Conservation (phyloP, 2,797 vertebrate species). For the Diceros bicornis region DNA sequence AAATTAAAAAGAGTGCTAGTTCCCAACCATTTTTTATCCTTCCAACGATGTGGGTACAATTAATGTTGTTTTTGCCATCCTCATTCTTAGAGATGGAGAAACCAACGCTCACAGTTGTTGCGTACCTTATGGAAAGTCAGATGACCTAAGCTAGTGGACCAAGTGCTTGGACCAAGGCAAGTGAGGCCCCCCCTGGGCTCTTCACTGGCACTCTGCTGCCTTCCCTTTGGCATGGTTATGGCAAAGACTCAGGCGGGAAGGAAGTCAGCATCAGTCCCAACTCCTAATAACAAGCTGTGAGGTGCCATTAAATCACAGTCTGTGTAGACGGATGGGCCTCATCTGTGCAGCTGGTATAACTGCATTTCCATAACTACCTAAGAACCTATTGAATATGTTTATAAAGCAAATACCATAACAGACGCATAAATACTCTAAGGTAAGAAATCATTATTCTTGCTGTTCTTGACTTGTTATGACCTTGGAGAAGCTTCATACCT, state of each 20-base stretch:
- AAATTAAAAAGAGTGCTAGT: neutral
- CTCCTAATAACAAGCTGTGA: neutral
- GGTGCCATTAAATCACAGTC: too few species aligned
- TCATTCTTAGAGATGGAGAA: neutral
- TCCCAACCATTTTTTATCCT: neutral
- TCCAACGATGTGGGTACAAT: neutral
- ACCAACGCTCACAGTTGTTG: neutral
- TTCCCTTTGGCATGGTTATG: neutral
- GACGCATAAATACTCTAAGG: neutral
- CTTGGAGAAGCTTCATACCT: neutral
- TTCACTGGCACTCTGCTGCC: fast-evolving
- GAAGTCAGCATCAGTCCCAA: neutral
- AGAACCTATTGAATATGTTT: neutral
- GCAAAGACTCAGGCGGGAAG: fast-evolving
- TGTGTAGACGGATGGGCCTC: neutral
- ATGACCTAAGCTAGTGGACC: too few species aligned
- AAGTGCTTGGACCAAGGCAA: neutral
- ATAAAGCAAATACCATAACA: neutral
- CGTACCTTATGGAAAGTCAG: neutral
- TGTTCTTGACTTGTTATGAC: neutral
- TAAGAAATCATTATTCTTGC: neutral
- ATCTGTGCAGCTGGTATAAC: neutral
- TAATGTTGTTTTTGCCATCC: neutral
- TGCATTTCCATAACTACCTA: neutral
- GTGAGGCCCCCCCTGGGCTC: fast-evolving